phyloP scores from a whole-genome alignment of 2,888 invertebrate species.

The Cephus nigrinus region DNA sequence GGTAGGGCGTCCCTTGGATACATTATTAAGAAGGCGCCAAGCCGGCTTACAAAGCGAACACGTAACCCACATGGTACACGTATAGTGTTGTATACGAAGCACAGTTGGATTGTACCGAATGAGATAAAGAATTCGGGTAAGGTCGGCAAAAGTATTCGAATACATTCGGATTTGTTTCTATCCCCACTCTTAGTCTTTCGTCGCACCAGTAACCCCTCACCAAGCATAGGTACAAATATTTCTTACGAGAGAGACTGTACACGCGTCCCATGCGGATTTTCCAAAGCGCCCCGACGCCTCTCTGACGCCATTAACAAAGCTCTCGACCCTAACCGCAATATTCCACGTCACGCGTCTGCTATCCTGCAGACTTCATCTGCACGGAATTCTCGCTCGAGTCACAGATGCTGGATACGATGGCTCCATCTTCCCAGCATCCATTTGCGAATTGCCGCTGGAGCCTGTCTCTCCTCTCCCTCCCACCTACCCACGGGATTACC shows the following conservation, averaged over 20 bases:
- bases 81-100: not conserved
- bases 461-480: not conserved
- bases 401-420: not conserved
- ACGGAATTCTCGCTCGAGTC: not conserved
- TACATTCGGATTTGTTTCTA: not conserved
- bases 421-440: not conserved
- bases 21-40: not conserved
- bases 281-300: not conserved
- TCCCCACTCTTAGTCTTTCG: not conserved
- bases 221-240: not conserved
- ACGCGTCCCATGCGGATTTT: not conserved
- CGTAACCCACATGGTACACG: not conserved
- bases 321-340: not conserved
- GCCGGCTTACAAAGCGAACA: not conserved
- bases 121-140: not conserved
- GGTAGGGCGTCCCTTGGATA: not conserved
- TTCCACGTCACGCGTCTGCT: conserved; percentile 5
- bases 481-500: not conserved
- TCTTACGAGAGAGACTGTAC: not conserved
- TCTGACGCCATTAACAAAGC: not conserved
- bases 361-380: not conserved
- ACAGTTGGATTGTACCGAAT: not conserved
- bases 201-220: not conserved
- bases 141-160: not conserved
- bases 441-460: not conserved